Evolutionary conservation across 2,888 invertebrate species (phyloP).

Genomic region (Microchrysa polita): DNA sequence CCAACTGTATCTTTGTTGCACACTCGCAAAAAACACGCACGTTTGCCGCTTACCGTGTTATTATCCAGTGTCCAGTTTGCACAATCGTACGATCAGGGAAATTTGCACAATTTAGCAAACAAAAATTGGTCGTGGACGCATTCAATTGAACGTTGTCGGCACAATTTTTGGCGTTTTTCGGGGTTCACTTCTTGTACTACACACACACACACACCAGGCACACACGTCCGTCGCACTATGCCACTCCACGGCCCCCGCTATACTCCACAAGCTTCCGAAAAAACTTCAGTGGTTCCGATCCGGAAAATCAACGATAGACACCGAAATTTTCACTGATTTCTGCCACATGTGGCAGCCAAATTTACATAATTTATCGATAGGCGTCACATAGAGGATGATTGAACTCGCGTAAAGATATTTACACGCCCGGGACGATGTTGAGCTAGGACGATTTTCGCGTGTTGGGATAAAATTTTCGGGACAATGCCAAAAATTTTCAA

Average conservation of each 20-base stretch:
- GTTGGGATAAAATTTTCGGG: constrained; percentile 44
- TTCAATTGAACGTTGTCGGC: constrained; percentile 13
- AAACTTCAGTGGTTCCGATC: constrained; percentile 39
- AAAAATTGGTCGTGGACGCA: constrained; percentile 1
- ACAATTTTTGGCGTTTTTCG: constrained; percentile 26
- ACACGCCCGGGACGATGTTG: background rate
- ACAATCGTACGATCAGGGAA: background rate
- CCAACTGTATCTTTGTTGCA: background rate
- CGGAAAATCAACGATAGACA: constrained; percentile 20
- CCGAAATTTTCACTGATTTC: constrained; percentile 8
- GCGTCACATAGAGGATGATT: background rate
- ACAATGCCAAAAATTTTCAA: constrained; percentile 49
- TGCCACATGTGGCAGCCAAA: background rate
- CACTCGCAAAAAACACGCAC: background rate
- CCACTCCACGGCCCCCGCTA: constrained; percentile 2
- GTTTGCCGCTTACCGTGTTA: background rate
- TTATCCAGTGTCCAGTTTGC: too few species aligned
- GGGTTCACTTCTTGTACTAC: constrained; percentile 36
- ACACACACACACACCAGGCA: background rate
- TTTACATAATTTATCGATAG: background rate
- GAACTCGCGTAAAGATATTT: background rate
- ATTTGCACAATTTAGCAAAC: constrained; percentile 2
- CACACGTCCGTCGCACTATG: constrained; percentile 7
- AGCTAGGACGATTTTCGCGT: background rate
- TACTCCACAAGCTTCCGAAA: background rate